Conservation (phyloP, 2,113 vertebrate species). For the Mungos mungo region DNA sequence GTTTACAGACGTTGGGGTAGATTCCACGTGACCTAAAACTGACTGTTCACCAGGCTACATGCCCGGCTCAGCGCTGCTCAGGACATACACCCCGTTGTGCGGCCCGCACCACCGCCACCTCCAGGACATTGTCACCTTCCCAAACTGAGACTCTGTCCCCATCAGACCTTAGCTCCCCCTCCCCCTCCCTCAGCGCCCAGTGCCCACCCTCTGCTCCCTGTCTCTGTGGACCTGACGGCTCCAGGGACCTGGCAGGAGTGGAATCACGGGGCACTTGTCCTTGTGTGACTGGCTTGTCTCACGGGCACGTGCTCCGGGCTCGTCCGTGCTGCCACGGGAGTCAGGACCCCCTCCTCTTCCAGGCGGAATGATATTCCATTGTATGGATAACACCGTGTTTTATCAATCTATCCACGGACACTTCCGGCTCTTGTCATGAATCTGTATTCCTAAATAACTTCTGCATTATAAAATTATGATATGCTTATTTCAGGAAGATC, state of each 20-base stretch:
- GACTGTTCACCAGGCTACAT: no score
- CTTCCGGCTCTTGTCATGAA: not conserved
- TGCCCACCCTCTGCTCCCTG: not conserved
- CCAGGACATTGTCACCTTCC: not conserved
- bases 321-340: not conserved
- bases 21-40: not conserved
- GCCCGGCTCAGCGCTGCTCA: fast-evolving
- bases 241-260: not conserved
- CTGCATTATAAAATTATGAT: not conserved
- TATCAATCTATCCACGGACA: fast-evolving
- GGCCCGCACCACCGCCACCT: not conserved
- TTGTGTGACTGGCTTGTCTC: not conserved
- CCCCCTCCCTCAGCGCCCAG: not conserved
- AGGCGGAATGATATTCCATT: not conserved
- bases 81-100: not conserved
- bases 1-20: not conserved
- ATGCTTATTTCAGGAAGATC: not conserved
- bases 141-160: not conserved
- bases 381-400: not conserved
- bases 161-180: no score
- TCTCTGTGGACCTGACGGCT: not conserved
- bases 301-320: not conserved
- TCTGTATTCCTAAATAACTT: not conserved
- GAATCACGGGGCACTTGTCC: not conserved
- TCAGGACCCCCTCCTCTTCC: not conserved